A percentile compares a stretch with the other conserved stretches of the same genome.
Conservation (phyloP, 2,113 vertebrate genomes). For the Alectura lathami region DNA sequence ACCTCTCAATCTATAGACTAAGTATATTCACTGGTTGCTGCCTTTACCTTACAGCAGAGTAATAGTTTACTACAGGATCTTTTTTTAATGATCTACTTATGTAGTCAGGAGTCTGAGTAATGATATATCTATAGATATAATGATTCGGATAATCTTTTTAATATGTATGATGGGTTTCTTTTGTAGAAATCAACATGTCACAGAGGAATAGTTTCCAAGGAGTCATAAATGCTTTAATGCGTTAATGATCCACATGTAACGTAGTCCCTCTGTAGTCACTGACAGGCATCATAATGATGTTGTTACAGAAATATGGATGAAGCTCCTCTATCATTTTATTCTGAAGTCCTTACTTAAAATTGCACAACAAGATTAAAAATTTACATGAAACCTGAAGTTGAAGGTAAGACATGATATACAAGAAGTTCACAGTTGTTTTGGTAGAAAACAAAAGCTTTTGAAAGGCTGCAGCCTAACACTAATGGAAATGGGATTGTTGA, state of each 20-base stretch:
- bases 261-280: neutral
- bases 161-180: neutral
- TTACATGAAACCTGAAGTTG: neutral
- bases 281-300: neutral
- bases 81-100: neutral
- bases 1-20: neutral
- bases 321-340: neutral
- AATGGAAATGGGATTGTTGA: neutral
- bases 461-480: neutral
- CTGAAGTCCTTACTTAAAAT: neutral
- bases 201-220: neutral
- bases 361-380: neutral
- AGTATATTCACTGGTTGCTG: neutral
- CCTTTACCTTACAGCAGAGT: neutral
- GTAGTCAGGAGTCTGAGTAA: neutral
- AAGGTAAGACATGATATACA: neutral
- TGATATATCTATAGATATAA: neutral
- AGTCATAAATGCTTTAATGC: neutral
- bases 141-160: neutral
- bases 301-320: neutral
- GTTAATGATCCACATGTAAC: neutral
- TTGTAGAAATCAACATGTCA: neutral
- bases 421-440: neutral
- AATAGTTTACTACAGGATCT: neutral
- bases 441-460: neutral